Percentiles rank a stretch among this genome's conserved stretches.
Conservation (phyloP, 2,113 vertebrate genomes). For the Sebastes fasciatus region DNA sequence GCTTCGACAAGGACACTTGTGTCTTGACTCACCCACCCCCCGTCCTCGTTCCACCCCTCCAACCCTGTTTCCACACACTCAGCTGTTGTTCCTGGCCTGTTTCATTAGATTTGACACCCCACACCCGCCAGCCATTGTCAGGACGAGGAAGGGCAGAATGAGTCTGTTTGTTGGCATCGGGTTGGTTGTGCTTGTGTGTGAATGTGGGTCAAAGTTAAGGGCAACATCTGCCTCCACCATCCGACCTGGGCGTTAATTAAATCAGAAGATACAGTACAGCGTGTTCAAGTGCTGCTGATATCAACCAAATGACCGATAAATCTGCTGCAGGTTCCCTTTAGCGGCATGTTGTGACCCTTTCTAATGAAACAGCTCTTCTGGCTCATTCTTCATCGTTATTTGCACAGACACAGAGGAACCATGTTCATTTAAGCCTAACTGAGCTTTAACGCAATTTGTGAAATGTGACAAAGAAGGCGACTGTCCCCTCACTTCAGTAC, state of each 20-base stretch:
- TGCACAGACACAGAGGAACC: slow-evolving; percentile 37
- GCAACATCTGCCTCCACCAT: slow-evolving; percentile 47
- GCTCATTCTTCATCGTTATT: background rate
- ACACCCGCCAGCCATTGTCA: slow-evolving; percentile 72
- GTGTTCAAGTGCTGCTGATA: background rate
- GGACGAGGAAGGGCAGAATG: slow-evolving; percentile 65
- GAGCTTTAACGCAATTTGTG: background rate
- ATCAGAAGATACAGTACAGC: slow-evolving; percentile 27
- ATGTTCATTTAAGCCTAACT: background rate
- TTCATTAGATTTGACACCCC: slow-evolving; percentile 71
- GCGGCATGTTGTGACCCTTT: background rate
- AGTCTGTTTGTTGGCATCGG: slow-evolving; percentile 51
- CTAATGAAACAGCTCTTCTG: background rate
- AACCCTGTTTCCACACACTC: slow-evolving; percentile 48
- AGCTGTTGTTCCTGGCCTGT: slow-evolving; percentile 66
- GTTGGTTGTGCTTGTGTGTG: slow-evolving; percentile 44
- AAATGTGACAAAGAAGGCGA: background rate
- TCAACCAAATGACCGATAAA: background rate
- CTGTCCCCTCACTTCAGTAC: background rate
- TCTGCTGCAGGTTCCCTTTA: background rate
- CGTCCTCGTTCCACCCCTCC: background rate
- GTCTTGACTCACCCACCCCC: slow-evolving; percentile 43
- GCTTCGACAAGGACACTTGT: slow-evolving; percentile 71
- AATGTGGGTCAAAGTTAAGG: slow-evolving; percentile 61
- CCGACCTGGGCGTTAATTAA: slow-evolving; percentile 2